phyloP scores from a whole-genome alignment of 1,140 invertebrate species.

The Ceratina japonica region DNA sequence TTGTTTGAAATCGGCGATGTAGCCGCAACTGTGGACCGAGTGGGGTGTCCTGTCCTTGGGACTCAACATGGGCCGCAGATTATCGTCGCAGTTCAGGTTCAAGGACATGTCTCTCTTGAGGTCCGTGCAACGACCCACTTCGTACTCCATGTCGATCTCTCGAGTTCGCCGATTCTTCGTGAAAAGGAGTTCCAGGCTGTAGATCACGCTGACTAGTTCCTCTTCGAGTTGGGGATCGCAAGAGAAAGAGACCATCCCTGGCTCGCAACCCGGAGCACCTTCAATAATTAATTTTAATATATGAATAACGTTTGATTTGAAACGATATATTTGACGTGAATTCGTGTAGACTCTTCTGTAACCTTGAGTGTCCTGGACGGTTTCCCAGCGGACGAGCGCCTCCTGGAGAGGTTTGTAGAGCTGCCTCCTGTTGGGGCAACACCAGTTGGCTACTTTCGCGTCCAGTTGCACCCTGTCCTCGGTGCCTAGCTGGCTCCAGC shows the following conservation, averaged over 20 bases:
- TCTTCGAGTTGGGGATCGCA: slow-evolving; percentile 45
- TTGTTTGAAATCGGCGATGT: slow-evolving; percentile 25
- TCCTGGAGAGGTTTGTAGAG: slow-evolving; percentile 43
- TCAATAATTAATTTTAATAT: too few species aligned
- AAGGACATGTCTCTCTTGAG: slow-evolving; percentile 17
- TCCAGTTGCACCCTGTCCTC: slow-evolving; percentile 38
- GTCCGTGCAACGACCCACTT: background rate
- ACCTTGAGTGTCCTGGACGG: slow-evolving; percentile 47
- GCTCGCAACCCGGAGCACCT: slow-evolving; percentile 47
- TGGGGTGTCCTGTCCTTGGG: slow-evolving; percentile 16
- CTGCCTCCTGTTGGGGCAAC: slow-evolving; percentile 33
- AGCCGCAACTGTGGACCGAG: slow-evolving; percentile 40
- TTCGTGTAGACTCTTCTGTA: too few species aligned
- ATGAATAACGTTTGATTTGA: too few species aligned
- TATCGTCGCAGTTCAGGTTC: slow-evolving; percentile 24
- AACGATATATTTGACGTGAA: too few species aligned
- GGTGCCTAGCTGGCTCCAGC: slow-evolving; percentile 36
- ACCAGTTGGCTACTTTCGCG: slow-evolving; percentile 36
- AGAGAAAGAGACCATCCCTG: slow-evolving; percentile 48
- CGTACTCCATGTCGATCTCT: slow-evolving; percentile 18
- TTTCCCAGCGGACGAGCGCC: slow-evolving; percentile 47
- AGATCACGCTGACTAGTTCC: slow-evolving; percentile 40
- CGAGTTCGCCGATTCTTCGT: slow-evolving; percentile 2
- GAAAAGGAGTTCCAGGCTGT: slow-evolving; percentile 34
- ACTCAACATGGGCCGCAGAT: background rate